These are phyloP conservation scores for Cromileptes altivelis DNA, from an alignment of 2,113 vertebrate species.

Conservation along the genomic window DNA sequence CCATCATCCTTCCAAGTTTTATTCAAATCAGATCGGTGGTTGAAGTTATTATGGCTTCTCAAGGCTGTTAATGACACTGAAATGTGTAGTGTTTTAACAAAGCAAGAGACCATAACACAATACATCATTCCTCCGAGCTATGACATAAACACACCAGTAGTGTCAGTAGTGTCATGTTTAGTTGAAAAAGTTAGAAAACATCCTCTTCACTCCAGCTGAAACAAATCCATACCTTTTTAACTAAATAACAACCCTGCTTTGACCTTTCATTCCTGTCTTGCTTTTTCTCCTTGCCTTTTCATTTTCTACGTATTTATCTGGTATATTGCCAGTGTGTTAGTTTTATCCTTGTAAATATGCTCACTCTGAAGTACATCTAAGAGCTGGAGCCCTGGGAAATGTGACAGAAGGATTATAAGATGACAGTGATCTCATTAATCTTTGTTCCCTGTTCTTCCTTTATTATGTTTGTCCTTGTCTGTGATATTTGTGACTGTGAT, in stretches of 20 bases:
- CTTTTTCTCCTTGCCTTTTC: neutral
- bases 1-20: constrained; percentile 5
- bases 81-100: neutral
- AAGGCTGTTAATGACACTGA: constrained; percentile 11
- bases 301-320: neutral
- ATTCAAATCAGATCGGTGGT: constrained; percentile 3
- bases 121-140: neutral
- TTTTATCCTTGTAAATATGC: constrained; percentile 14
- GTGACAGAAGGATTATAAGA: constrained; percentile 4
- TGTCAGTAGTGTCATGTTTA: neutral
- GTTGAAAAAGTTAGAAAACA: neutral
- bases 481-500: constrained; percentile 5
- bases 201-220: neutral
- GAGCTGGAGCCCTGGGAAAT: neutral
- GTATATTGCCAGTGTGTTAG: neutral
- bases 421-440: constrained; percentile 17
- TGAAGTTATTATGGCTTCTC: constrained; percentile 14
- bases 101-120: neutral
- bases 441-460: constrained; percentile 1
- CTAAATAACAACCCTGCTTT: neutral
- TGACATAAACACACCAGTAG: neutral
- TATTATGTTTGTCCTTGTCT: constrained; percentile 17
- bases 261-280: neutral
- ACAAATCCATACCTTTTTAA: neutral
- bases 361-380: constrained; percentile 10